Conservation (phyloP, 2,888 invertebrate genomes). For the Leptinotarsa juncta region DNA sequence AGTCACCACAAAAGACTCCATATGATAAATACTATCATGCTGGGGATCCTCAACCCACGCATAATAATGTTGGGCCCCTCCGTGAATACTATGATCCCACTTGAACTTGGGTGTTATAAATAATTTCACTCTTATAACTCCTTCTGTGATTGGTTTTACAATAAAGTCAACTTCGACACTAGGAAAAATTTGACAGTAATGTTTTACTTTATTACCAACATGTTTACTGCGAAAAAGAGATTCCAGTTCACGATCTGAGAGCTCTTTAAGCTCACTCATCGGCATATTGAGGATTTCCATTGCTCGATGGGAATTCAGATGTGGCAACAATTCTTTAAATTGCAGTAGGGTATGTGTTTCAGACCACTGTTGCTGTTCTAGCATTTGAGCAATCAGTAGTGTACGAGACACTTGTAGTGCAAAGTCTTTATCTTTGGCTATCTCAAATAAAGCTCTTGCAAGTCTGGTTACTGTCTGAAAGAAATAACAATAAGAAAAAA, state of each 20-base stretch:
- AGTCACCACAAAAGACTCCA: slow-evolving; percentile 86
- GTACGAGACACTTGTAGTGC: slow-evolving; percentile 89
- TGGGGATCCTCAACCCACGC: slow-evolving; percentile 98
- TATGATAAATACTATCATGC: slow-evolving; percentile 94
- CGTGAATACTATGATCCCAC: slow-evolving; percentile 92
- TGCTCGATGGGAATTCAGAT: slow-evolving; percentile 83
- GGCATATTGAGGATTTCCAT: slow-evolving; percentile 82
- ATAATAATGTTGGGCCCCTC: slow-evolving; percentile 89
- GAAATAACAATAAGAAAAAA: slow-evolving; percentile 42
- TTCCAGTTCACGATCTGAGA: slow-evolving; percentile 90
- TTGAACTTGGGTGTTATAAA: slow-evolving; percentile 79
- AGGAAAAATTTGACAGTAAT: slow-evolving; percentile 89
- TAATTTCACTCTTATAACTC: slow-evolving; percentile 85
- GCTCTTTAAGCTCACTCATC: slow-evolving; percentile 84
- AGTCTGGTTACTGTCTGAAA: slow-evolving; percentile 90
- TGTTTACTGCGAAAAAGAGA: slow-evolving; percentile 80
- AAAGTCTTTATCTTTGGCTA: slow-evolving; percentile 83
- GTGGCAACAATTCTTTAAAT: slow-evolving; percentile 75
- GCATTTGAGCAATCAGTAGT: slow-evolving; percentile 89
- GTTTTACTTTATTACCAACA: slow-evolving; percentile 80
- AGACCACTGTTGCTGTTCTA: slow-evolving; percentile 93
- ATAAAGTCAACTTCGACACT: slow-evolving; percentile 81
- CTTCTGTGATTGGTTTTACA: slow-evolving; percentile 95
- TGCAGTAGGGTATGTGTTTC: slow-evolving; percentile 88
- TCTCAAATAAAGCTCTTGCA: slow-evolving; percentile 92